Evolutionary conservation across 2,888 invertebrate species (phyloP).

Genomic region (Cephus sareptanus): DNA sequence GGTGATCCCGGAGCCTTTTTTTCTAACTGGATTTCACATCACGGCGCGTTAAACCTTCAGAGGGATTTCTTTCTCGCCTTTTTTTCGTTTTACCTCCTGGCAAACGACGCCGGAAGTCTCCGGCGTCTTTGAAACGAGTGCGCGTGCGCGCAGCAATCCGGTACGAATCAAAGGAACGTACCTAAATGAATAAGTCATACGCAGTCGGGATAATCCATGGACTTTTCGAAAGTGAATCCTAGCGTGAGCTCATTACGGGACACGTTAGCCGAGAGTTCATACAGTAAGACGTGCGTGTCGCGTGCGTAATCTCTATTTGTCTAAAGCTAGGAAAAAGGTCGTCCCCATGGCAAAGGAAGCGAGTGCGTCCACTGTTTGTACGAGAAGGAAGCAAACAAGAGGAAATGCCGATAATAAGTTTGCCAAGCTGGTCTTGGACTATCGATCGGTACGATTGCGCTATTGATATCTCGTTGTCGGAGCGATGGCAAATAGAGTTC

Average conservation of each 20-base stretch:
- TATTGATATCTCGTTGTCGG: background rate
- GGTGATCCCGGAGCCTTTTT: constrained; percentile 22
- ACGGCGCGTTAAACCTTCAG: background rate
- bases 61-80: background rate
- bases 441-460: background rate
- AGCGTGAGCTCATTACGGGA: constrained; percentile 8
- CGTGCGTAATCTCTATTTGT: background rate
- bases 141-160: background rate
- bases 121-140: background rate
- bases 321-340: background rate
- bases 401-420: background rate
- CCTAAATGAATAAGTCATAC: background rate
- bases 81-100: background rate
- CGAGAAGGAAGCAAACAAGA: background rate
- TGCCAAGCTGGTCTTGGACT: background rate
- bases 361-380: background rate
- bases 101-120: background rate
- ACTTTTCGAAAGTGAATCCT: constrained; percentile 14
- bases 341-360: background rate
- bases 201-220: background rate
- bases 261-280: background rate
- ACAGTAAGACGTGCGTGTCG: constrained; percentile 6
- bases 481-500: background rate
- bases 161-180: background rate
- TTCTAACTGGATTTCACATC: constrained; percentile 4